Evolutionary conservation across 2,797 vertebrate genomes (phyloP).

Genomic region (Poeciliopsis infans): DNA sequence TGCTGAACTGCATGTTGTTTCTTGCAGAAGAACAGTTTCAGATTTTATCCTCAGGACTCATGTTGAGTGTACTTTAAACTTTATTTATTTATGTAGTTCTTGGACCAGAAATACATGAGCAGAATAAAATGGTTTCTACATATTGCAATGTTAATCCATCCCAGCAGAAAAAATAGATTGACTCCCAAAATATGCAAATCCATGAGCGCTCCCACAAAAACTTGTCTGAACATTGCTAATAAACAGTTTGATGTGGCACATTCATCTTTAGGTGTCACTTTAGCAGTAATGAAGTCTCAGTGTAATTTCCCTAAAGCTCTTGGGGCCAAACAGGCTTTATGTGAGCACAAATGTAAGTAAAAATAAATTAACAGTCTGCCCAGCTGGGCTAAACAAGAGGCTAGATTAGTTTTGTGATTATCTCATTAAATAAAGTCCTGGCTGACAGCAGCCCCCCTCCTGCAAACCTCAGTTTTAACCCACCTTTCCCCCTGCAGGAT

Average conservation of each 20-base stretch:
- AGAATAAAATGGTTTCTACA: neutral
- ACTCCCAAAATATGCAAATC: neutral
- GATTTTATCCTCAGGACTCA: neutral
- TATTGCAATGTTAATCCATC: neutral
- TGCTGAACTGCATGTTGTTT: neutral
- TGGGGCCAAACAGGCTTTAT: neutral
- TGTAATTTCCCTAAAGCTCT: neutral
- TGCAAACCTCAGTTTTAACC: conserved; percentile 10
- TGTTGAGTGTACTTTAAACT: neutral
- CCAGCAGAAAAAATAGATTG: neutral
- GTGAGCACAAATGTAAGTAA: neutral
- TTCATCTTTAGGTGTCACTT: neutral
- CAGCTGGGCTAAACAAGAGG: neutral
- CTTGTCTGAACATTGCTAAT: neutral
- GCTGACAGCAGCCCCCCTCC: neutral
- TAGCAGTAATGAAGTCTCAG: neutral
- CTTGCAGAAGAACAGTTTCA: neutral
- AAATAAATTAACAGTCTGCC: conserved; percentile 6
- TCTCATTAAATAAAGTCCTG: conserved; percentile 16
- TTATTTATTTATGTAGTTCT: neutral
- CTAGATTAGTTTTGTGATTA: conserved; percentile 20
- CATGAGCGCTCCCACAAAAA: neutral
- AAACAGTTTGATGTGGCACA: neutral
- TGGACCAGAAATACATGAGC: neutral
- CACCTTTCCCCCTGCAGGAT: conserved; percentile 18